Conservation (phyloP, 2,113 vertebrate species). For the Podocnemis expansa region DNA sequence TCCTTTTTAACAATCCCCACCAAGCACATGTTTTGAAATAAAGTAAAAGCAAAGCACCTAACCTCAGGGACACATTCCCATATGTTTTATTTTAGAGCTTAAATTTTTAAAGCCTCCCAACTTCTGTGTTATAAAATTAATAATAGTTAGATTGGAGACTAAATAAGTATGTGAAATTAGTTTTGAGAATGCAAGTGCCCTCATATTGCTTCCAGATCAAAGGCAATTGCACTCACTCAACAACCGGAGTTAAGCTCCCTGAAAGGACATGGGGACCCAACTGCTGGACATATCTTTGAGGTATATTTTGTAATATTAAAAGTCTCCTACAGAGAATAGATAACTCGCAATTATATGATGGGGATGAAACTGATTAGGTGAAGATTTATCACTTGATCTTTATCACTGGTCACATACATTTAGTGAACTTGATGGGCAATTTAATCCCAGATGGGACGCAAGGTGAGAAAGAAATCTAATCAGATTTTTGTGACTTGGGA, state of each 20-base stretch:
- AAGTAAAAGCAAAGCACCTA: conserved; percentile 51
- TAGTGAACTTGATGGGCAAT: neutral
- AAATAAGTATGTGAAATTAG: neutral
- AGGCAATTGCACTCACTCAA: neutral
- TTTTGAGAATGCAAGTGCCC: neutral
- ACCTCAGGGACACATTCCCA: conserved; percentile 6
- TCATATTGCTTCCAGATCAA: neutral
- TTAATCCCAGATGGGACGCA: neutral
- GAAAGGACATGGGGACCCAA: neutral
- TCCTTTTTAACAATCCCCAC: conserved; percentile 46
- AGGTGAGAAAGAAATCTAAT: neutral
- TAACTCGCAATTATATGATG: neutral
- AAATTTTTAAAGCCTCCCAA: neutral
- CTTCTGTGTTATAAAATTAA: neutral
- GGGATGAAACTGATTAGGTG: neutral
- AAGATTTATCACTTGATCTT: neutral
- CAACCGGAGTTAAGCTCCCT: neutral
- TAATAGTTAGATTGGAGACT: neutral
- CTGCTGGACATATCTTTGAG: neutral
- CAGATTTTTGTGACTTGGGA: neutral
- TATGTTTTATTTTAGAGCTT: conserved; percentile 10
- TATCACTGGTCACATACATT: neutral
- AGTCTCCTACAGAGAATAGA: neutral
- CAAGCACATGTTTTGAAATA: conserved; percentile 28
- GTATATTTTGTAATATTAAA: neutral